A percentile compares a stretch with the other conserved stretches of the same genome.
phyloP scores from a whole-genome alignment of 2,113 vertebrate genomes.

The Orcinus orca region DNA sequence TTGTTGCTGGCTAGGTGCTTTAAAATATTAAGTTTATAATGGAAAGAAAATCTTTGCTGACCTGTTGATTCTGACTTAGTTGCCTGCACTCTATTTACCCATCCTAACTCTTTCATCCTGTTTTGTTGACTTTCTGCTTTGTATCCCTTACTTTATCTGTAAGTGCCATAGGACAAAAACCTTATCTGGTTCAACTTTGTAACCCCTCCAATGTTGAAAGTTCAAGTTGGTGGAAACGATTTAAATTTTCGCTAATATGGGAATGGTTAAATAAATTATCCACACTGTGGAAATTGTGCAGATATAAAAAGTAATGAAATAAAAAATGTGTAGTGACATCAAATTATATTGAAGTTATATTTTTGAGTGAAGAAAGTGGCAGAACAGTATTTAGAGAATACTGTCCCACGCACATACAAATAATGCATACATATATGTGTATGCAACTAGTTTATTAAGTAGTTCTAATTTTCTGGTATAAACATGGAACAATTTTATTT shows the following conservation, averaged over 20 bases:
- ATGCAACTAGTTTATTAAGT: constrained; percentile 8
- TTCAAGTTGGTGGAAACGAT: not conserved
- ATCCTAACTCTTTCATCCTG: not conserved
- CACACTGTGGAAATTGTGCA: not conserved
- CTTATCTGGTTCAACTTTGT: constrained; percentile 25
- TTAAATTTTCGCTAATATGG: not conserved
- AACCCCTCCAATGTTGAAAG: not conserved
- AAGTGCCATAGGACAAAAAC: not conserved
- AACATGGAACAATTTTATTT: not conserved
- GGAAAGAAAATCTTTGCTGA: not conserved
- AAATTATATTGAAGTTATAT: constrained; percentile 7
- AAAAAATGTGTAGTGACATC: not conserved
- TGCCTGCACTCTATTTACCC: not conserved
- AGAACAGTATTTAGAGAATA: not conserved
- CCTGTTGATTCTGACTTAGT: not conserved
- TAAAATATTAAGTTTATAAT: not conserved
- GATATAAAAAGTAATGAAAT: constrained; percentile 29
- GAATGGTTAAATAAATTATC: not conserved
- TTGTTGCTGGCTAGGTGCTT: not conserved
- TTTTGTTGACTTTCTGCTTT: not conserved
- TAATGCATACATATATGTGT: not conserved
- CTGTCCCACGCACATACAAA: not conserved
- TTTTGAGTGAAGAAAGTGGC: not conserved
- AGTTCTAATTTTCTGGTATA: constrained; percentile 15
- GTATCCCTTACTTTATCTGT: not conserved